Base-by-base conservation (phyloP, 2,797 vertebrate species). In the Aselliscus stoliczkanus region DNA sequence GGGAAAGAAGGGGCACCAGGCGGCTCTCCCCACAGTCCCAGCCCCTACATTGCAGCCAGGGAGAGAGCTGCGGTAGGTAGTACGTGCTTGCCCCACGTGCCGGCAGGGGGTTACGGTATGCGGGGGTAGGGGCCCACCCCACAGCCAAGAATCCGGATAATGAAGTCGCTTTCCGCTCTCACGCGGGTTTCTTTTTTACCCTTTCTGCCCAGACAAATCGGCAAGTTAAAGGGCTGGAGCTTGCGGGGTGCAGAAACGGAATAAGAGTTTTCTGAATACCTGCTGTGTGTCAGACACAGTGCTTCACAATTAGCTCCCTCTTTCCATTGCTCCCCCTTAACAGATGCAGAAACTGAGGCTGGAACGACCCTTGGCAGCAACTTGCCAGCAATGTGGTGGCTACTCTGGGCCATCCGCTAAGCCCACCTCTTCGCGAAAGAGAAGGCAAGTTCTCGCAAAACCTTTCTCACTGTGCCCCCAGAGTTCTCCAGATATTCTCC, bases 331-430 rank as follows among this genome's bases (percentile, higher is more conserved):
- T 93, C 88, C 39, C 80, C 34, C 27, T 95, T 77, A 79, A 85
- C 70, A 90, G 83, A 73, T 37, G 54, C 39, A 54, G 56, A 93
- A 92, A 97, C 80, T 92, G 92, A 90, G 83, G 65, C 79, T 5
- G 1, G 60, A 73, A 88, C n/a, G 62, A 47, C 42, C 15, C 39
- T 91, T 65, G 52, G 37, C 47, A 42, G 29, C 27, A 79, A 37
- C 31, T 37, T 67, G 56, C 17, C 34, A 52, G 52, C 20, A 62
- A 62, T 25, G 44, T 37, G 34, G 29, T 56, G 84, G 44, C 62
- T 76, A 50, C 31, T 39, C 44, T 9, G 37, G 39, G n/a, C 31
- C 37, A 37, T 31, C 42, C 0, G 25, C 77, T 52, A 37, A 87
- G 13, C 52, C 31, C 0, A 9, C 31, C 47, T 94, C 50, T 82